Evolutionary conservation across 1,140 invertebrate genomes (phyloP).

Genomic region (Orchesella cincta): DNA sequence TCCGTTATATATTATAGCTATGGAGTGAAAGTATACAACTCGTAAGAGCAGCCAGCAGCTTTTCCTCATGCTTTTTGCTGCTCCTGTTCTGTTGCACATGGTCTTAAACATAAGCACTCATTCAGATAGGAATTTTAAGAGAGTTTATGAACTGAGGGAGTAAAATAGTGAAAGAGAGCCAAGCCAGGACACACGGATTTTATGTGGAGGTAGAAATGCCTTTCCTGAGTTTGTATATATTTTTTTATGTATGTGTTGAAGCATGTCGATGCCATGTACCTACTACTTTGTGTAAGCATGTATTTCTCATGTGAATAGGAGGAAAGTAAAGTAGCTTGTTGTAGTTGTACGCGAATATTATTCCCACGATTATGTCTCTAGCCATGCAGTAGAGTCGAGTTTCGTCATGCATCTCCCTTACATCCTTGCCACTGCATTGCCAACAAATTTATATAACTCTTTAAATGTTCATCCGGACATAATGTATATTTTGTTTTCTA

Average conservation of each 20-base stretch:
- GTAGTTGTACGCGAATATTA: not conserved
- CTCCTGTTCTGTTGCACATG: not conserved
- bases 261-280: no score
- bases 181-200: not conserved
- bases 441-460: not conserved
- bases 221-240: not conserved
- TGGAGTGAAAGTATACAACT: no score
- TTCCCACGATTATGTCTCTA: not conserved
- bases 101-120: not conserved
- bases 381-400: not conserved
- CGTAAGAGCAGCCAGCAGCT: no score
- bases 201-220: not conserved
- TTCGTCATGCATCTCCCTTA: not conserved
- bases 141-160: not conserved
- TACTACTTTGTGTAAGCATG: not conserved
- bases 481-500: not conserved
- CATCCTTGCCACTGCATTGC: not conserved
- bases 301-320: not conserved
- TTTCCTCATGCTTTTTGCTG: no score
- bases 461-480: no score
- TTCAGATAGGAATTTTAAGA: not conserved
- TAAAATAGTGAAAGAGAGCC: not conserved
- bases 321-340: not conserved
- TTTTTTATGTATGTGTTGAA: not conserved
- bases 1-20: no score